Percentiles rank a stretch among this genome's conserved stretches.
Evolutionary conservation across 2,888 invertebrate genomes (phyloP).

Genomic region (Parascotia fuliginaria): DNA sequence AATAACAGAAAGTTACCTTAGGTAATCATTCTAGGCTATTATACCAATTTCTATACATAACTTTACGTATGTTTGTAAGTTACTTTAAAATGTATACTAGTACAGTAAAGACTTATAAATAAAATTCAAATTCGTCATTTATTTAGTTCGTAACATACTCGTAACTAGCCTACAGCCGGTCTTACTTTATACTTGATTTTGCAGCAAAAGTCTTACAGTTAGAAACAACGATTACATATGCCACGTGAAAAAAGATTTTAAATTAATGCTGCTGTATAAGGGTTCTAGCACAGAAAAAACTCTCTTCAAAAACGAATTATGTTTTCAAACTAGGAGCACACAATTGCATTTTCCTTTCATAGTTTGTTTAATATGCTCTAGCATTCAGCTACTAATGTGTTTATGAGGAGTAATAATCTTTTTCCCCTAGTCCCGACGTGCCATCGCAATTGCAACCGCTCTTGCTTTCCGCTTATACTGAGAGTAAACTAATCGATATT

Average conservation of each 20-base stretch:
- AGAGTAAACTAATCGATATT: constrained; percentile 9
- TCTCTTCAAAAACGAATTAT: too few species aligned
- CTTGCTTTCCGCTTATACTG: too few species aligned
- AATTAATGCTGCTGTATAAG: constrained; percentile 14
- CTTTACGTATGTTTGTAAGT: constrained; percentile 55
- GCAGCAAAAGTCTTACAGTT: constrained; percentile 39
- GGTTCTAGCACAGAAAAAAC: not conserved
- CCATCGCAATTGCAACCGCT: too few species aligned
- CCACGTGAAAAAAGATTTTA: constrained; percentile 21
- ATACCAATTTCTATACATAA: constrained; percentile 52
- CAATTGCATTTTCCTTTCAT: too few species aligned
- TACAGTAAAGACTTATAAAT: constrained; percentile 67
- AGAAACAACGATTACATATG: constrained; percentile 31
- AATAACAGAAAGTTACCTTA: constrained; percentile 50
- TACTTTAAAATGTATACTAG: constrained; percentile 55
- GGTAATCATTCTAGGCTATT: constrained; percentile 50
- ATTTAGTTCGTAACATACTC: constrained; percentile 51
- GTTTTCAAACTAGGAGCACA: too few species aligned
- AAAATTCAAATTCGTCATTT: constrained; percentile 64
- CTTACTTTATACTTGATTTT: constrained; percentile 35
- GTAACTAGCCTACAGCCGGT: constrained; percentile 48
- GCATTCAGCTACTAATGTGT: too few species aligned
- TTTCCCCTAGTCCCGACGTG: too few species aligned
- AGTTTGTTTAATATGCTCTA: too few species aligned
- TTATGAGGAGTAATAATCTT: too few species aligned